phyloP scores from a whole-genome alignment of 2,888 invertebrate species.

The Thysanoteuthis rhombus region DNA sequence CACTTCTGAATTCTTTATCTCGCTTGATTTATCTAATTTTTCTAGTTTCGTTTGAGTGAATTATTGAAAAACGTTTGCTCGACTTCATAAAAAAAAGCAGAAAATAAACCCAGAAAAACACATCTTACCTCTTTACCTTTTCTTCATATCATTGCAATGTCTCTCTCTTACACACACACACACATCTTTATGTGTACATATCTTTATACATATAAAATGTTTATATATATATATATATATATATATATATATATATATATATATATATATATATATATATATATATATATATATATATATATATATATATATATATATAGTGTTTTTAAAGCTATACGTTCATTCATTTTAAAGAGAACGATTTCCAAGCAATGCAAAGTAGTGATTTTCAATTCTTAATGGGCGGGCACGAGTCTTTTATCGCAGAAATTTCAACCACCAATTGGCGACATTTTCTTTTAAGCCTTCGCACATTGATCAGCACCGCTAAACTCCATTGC shows the following conservation, averaged over 20 bases:
- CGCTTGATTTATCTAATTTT: no score
- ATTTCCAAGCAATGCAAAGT: not conserved
- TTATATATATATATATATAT: not conserved
- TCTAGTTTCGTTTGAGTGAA: no score
- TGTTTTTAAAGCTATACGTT: not conserved
- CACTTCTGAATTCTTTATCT: no score
- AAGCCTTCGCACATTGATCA: not conserved
- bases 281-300: no score
- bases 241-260: not conserved
- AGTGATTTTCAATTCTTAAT: constrained; percentile 12
- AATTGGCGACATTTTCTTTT: not conserved
- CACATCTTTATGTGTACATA: no score
- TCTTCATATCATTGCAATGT: no score
- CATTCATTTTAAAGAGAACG: not conserved
- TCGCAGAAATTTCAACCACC: not conserved
- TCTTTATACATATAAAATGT: not conserved
- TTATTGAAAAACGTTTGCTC: no score
- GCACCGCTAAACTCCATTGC: not conserved
- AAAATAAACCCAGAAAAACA: no score
- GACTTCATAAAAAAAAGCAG: no score
- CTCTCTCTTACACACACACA: no score
- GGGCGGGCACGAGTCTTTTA: not conserved
- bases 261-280: not conserved
- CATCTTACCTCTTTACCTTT: no score
- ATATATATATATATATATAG: not conserved